Conservation (phyloP, 2,113 vertebrate species). For the Andinoacara biseriatus region DNA sequence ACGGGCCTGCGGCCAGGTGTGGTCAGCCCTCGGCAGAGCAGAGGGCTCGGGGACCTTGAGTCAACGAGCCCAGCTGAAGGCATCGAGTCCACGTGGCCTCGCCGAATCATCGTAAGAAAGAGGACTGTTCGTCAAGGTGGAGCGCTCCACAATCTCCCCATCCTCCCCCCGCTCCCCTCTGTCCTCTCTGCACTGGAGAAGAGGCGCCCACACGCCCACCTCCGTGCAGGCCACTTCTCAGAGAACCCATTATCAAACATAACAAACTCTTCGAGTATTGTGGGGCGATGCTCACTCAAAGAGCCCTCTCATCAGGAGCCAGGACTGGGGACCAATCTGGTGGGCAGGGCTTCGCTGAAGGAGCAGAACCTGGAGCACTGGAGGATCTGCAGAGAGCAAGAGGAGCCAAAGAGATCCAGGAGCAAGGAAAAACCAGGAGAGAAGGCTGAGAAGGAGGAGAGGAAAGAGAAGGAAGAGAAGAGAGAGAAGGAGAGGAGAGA, state of each 20-base stretch:
- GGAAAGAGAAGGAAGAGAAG: constrained; percentile 34
- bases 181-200: constrained; percentile 76
- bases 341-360: constrained; percentile 73
- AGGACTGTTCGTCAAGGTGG: constrained; percentile 83
- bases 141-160: constrained; percentile 81
- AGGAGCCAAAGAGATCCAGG: constrained; percentile 61
- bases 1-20: constrained; percentile 63
- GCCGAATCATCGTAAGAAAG: constrained; percentile 79
- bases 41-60: constrained; percentile 52
- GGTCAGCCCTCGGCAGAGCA: constrained; percentile 54
- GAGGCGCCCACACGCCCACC: constrained; percentile 63
- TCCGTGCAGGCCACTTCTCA: constrained; percentile 67
- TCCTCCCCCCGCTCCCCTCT: constrained; percentile 81
- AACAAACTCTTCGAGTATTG: constrained; percentile 54
- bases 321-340: constrained; percentile 33
- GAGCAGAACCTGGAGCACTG: constrained; percentile 81
- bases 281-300: constrained; percentile 74
- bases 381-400: constrained; percentile 74
- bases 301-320: constrained; percentile 67
- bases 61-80: constrained; percentile 62
- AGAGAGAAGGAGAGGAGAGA: constrained; percentile 10
- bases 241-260: constrained; percentile 63
- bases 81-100: constrained; percentile 83
- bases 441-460: constrained; percentile 18
- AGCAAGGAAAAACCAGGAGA: constrained; percentile 61